Evolutionary conservation across 2,797 vertebrate species (phyloP), one percentile per base, ranked within the genome.

Genomic region (Benthosema pterotum): DNA sequence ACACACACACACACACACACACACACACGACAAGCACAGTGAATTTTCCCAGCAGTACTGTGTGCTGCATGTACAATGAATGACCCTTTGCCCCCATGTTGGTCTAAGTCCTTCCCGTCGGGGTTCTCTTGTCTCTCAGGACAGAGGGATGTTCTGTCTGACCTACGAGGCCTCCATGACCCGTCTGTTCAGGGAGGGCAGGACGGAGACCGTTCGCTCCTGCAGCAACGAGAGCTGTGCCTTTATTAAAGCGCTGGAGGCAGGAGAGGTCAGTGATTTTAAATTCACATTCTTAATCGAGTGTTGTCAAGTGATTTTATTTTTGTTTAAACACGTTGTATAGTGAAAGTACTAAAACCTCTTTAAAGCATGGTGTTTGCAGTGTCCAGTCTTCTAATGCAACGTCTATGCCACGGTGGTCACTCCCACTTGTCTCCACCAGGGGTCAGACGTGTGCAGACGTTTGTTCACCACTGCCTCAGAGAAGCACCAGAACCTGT

Each of bases 111-210:
- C 32, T 38, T 38, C 32, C 32, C 8, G 32, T 38, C 7, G 8
- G 32, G 9, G 32, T 38, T 32, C 46, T 11, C 14, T 43, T 3
- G 8, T 14, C 16, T 14, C 63, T 7, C 83, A 97, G 96, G 91
- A 94, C 73, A 90, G 91, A 72, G 88, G 88, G 46, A 91, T 72
- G 2, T 95, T 97, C 86, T 95, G 93, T 77, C 77, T 95, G 80
- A 96, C 95, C 0, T 97, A 97, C 0, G 94, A 97, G 78, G 94
- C 95, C 0, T 93, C 92, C 32, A 96, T 96, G 95, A 96, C 95
- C 0, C 94, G 96, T 22, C 86, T 96, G 61, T 97, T 96, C 86
- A 89, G 92, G 54, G 95, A 97, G 84, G 96, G 95, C 68, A 90
- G 96, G 64, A 97, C 96, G 0, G 96, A 97, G 87, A 96, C 95